Evolutionary conservation across 2,113 vertebrate genomes (phyloP), one percentile per base, ranked within the genome.

Genomic region (Prinia subflava): DNA sequence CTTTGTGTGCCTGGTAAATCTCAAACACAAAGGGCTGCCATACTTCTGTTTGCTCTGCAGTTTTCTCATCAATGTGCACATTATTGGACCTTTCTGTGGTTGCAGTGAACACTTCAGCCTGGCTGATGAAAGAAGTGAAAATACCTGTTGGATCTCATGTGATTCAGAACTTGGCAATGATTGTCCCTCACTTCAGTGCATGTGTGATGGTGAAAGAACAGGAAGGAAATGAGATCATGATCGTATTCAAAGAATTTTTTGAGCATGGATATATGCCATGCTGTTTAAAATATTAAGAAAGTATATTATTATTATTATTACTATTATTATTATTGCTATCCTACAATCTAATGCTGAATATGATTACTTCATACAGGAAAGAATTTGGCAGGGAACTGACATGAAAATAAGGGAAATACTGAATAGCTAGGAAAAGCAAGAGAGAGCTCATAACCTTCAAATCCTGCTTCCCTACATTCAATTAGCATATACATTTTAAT

Each of bases 1-100:
- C 88, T 95, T 78, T 68, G 95, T 84, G 91, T 92, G 97, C 93
- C 82, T 95, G 92, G 94, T 94, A 98, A 98, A 98, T 98, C 95
- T 96, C 97, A 97, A 98, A 97, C 92, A 97, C 27, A 87, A 97
- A 91, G 79, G 53, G 92, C 81, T 93, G 86, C 83, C 24, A 59
- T 82, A 55, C 90, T 97, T 86, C 95, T 97, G 94, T 97, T 97
- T 97, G 96, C 90, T 95, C 90, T 92, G 83, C 46, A 77, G 88
- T 98, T 97, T 94, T 96, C 96, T 71, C 83, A 92, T 97, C 96
- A 95, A 42, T 46, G 91, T 96, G 94, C 94, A 95, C 90, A 65
- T 96, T 88, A 96, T 86, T 91, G 91, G 95, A 93, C 93, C 89
- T 94, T 90, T 73, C 93, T 63, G 41, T 56, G 71, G 85, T 37